These are phyloP conservation scores for Blastobasis adustella DNA, from an alignment of 2,888 invertebrate genomes.

Conservation along the genomic window DNA sequence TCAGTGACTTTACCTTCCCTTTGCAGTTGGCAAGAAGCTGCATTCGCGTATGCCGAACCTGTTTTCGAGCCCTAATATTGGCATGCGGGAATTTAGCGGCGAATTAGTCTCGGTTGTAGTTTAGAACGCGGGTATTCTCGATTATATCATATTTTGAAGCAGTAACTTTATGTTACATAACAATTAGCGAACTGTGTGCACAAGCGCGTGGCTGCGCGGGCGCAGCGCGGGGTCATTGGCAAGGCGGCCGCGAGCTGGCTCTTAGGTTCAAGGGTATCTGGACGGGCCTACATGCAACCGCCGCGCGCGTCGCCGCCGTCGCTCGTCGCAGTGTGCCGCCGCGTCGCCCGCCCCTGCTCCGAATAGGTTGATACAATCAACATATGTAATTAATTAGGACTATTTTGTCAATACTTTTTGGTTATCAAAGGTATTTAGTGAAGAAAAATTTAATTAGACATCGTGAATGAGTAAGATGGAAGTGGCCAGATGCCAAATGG, in stretches of 20 bases:
- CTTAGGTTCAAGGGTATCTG: conserved; percentile 73
- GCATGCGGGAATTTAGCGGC: conserved; percentile 31
- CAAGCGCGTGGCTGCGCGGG: conserved; percentile 42
- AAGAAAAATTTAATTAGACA: no score
- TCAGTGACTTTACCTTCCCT: conserved; percentile 68
- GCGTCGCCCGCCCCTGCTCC: background rate
- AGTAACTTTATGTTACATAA: conserved; percentile 53
- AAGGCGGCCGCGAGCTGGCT: conserved; percentile 74
- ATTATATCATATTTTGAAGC: no score
- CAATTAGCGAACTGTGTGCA: conserved; percentile 58
- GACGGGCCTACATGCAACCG: conserved; percentile 53
- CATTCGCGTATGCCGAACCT: conserved; percentile 62
- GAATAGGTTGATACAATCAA: background rate
- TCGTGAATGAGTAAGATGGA: no score
- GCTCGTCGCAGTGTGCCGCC: background rate
- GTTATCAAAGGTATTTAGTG: no score
- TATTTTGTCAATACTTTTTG: no score
- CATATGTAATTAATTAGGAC: no score
- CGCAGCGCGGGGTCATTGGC: conserved; percentile 78
- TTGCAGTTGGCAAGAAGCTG: conserved; percentile 63
- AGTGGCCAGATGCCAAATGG: no score
- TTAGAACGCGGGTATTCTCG: conserved; percentile 15
- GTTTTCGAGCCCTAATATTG: conserved; percentile 63
- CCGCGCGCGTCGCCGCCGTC: conserved; percentile 3
- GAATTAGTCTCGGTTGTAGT: conserved; percentile 37